phyloP scores from a whole-genome alignment of 2,888 invertebrate genomes.

The Lasioglossum calceatum region DNA sequence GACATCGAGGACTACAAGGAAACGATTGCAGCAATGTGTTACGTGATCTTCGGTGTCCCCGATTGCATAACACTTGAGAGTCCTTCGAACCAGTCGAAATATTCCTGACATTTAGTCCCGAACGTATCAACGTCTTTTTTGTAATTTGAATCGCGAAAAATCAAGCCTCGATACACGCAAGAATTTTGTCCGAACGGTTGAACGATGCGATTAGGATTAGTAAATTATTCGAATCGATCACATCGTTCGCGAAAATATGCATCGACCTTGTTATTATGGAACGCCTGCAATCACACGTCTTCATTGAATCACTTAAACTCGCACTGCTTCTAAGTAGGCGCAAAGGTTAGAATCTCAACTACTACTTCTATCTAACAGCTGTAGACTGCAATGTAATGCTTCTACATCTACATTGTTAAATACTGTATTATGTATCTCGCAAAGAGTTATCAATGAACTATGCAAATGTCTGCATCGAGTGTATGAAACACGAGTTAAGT shows the following conservation, averaged over 20 bases:
- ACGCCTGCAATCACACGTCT: not conserved
- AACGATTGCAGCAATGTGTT: constrained; percentile 28
- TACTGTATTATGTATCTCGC: not conserved
- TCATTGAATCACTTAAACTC: not conserved
- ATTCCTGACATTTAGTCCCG: not conserved
- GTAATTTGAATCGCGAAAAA: not conserved
- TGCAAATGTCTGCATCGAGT: no score
- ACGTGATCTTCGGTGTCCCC: not conserved
- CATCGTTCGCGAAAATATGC: not conserved
- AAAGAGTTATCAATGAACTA: not conserved
- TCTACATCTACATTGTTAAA: not conserved
- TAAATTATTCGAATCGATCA: not conserved
- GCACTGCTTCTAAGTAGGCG: not conserved
- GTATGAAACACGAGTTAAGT: no score
- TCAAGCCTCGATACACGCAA: not conserved
- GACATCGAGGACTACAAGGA: not conserved
- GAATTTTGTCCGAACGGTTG: not conserved
- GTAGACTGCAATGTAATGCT: not conserved
- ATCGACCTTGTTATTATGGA: not conserved
- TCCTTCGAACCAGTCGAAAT: not conserved
- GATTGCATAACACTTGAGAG: not conserved
- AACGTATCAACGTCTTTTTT: not conserved
- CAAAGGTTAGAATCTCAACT: not conserved
- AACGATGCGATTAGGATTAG: not conserved
- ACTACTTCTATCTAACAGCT: not conserved